These are phyloP conservation scores for Scleropages formosus DNA, from an alignment of 2,797 vertebrate genomes.

Conservation along the genomic window DNA sequence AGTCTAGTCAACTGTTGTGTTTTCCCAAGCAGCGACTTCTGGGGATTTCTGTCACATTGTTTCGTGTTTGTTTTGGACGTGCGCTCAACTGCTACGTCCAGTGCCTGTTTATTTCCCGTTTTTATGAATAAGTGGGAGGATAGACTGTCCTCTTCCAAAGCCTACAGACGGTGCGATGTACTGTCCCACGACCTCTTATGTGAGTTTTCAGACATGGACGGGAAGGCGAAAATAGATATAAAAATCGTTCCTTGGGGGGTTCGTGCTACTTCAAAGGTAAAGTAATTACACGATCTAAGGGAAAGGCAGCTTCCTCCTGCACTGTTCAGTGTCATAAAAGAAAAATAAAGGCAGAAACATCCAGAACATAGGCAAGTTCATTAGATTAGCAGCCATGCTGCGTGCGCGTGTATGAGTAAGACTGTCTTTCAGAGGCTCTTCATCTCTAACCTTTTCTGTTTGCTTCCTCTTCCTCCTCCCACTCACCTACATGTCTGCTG, in stretches of 20 bases:
- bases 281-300: conserved; percentile 39
- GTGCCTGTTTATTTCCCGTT: too few relatives aligned
- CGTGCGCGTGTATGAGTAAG: neutral
- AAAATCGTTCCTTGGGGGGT: conserved; percentile 31
- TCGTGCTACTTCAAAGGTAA: conserved; percentile 50
- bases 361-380: neutral
- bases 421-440: neutral
- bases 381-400: neutral
- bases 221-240: neutral
- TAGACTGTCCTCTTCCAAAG: too few relatives aligned
- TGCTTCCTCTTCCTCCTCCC: too few relatives aligned
- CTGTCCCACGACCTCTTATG: too few relatives aligned
- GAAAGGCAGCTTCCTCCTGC: conserved; percentile 26
- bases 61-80: too few relatives aligned
- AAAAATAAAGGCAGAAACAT: conserved; percentile 12
- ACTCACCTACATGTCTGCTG: neutral
- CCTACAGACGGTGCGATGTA: too few relatives aligned
- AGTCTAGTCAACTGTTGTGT: neutral
- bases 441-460: neutral
- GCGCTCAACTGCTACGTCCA: too few relatives aligned
- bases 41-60: too few relatives aligned
- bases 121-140: too few relatives aligned
- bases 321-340: conserved; percentile 37
- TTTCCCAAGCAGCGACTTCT: neutral
- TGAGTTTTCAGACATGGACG: conserved; percentile 14